Evolutionary conservation across 2,113 vertebrate genomes (phyloP).

Genomic region (Sinocyclocheilus anophthalmus): DNA sequence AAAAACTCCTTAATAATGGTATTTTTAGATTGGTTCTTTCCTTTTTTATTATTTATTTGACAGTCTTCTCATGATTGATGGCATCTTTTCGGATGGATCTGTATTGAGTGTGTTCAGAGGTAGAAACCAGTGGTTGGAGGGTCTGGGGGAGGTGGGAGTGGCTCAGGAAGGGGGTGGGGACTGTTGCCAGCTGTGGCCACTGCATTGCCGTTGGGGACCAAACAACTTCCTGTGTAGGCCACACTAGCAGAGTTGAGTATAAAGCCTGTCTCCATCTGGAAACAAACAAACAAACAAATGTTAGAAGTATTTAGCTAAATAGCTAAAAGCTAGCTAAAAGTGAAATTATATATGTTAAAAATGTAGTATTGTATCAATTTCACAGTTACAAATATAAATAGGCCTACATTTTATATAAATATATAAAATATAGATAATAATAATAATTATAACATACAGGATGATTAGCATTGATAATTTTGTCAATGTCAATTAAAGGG

Average conservation of each 20-base stretch:
- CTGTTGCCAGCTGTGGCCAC: constrained; percentile 34
- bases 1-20: too few species aligned
- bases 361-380: too few species aligned
- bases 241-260: constrained; percentile 54
- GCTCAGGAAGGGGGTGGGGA: constrained; percentile 37
- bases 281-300: constrained; percentile 34
- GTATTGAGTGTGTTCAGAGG: constrained; percentile 60
- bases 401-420: too few species aligned
- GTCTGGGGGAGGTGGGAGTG: constrained; percentile 61
- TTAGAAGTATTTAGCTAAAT: constrained; percentile 1
- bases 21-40: too few species aligned
- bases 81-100: neutral
- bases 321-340: neutral
- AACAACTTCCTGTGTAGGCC: constrained; percentile 59
- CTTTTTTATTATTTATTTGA: neutral
- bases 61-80: constrained; percentile 3
- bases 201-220: constrained; percentile 52
- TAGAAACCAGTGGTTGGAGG: constrained; percentile 66
- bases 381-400: too few species aligned
- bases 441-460: too few species aligned
- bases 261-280: constrained; percentile 62
- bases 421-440: too few species aligned
- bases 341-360: too few species aligned
- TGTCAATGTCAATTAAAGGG: too few species aligned
- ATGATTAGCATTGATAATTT: too few species aligned